These are phyloP conservation scores for Acanthurus tractus DNA, from an alignment of 2,797 vertebrate genomes.

Conservation along the genomic window DNA sequence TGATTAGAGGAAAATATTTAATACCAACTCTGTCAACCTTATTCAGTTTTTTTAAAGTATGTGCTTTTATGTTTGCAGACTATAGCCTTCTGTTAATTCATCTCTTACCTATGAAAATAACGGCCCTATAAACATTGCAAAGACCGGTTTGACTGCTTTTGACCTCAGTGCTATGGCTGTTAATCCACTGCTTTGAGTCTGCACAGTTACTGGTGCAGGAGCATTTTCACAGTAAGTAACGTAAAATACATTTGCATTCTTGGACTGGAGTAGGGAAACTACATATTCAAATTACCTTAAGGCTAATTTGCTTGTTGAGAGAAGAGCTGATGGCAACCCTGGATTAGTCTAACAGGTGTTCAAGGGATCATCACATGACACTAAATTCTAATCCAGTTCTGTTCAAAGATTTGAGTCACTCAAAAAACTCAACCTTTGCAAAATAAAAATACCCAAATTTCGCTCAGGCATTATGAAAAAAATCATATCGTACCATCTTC, in stretches of 20 bases:
- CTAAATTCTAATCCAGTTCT: background rate
- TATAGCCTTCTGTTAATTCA: background rate
- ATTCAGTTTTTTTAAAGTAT: background rate
- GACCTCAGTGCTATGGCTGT: background rate
- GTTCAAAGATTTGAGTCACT: background rate
- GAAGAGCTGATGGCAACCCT: background rate
- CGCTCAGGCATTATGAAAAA: background rate
- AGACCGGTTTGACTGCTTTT: slow-evolving; percentile 39
- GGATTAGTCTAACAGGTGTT: background rate
- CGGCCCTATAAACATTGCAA: background rate
- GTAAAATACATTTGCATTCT: slow-evolving; percentile 19
- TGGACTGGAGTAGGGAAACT: background rate
- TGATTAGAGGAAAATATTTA: background rate
- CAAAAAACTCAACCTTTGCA: background rate
- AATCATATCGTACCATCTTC: background rate
- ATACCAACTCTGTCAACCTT: background rate
- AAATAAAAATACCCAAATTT: background rate
- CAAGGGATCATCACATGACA: background rate
- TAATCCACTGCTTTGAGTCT: slow-evolving; percentile 26
- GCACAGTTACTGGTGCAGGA: background rate
- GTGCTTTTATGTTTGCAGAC: slow-evolving; percentile 2
- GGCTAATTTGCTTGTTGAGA: slow-evolving; percentile 2
- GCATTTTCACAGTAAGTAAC: background rate
- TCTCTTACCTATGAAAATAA: background rate
- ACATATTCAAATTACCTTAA: slow-evolving; percentile 5